Percentiles rank a stretch among this genome's conserved stretches.
phyloP scores from a whole-genome alignment of 53 echinoderm and acorn worm species.

The Zoroaster sp. region DNA sequence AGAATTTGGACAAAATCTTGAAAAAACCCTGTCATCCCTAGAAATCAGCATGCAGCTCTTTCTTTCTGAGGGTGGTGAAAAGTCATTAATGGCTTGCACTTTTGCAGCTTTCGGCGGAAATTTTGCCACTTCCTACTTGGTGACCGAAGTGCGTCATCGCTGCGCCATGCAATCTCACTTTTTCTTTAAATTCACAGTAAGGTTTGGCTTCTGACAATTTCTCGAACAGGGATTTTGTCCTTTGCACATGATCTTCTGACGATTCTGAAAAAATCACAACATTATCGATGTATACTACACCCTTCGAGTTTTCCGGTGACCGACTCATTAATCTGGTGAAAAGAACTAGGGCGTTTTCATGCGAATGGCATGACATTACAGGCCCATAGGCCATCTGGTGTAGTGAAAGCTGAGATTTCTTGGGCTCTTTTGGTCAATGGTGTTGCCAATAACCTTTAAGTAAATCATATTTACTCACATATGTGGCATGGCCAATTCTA shows the following conservation, averaged over 20 bases:
- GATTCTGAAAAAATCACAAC: constrained; percentile 27
- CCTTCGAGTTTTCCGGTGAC: not conserved
- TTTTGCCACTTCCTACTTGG: constrained; percentile 55
- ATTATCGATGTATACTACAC: constrained; percentile 48
- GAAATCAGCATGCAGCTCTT: constrained; percentile 55
- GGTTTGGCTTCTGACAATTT: constrained; percentile 23
- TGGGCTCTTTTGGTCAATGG: no score
- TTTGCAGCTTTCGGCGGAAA: constrained; percentile 35
- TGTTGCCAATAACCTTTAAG: constrained; percentile 50
- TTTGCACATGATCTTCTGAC: constrained; percentile 35
- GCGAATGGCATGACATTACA: constrained; percentile 54
- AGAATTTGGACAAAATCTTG: constrained; percentile 57
- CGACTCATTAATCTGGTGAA: constrained; percentile 49
- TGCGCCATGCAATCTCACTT: constrained; percentile 61
- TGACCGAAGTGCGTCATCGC: constrained; percentile 60
- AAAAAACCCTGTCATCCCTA: constrained; percentile 61
- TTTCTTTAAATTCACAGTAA: constrained; percentile 40
- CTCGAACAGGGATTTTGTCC: not conserved
- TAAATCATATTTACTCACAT: constrained; percentile 49
- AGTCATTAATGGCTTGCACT: constrained; percentile 53
- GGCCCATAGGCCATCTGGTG: no score
- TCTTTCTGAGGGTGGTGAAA: constrained; percentile 24
- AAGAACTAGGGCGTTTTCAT: constrained; percentile 43
- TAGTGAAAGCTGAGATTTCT: no score
- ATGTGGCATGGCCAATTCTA: constrained; percentile 24